Conservation (phyloP, 2,797 vertebrate species). For the Bradypodion ventrale region DNA sequence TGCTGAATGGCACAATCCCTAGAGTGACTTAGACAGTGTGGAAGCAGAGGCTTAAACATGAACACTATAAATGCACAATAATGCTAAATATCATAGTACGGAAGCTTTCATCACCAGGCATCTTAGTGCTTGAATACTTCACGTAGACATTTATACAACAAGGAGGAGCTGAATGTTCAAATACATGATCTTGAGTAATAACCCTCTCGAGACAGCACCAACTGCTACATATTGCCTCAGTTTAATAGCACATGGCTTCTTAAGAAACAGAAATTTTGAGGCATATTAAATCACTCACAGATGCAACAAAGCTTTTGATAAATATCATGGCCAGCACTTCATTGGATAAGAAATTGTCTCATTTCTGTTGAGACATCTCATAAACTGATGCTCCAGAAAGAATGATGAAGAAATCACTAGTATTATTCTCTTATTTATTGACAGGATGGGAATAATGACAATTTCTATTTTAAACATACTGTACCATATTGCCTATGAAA, state of each 20-base stretch:
- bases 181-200: slow-evolving; percentile 70
- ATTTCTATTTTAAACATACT: slow-evolving; percentile 42
- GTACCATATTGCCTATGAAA: neutral
- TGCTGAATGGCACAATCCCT: slow-evolving; percentile 19
- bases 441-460: slow-evolving; percentile 15
- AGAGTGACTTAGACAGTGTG: slow-evolving; percentile 25
- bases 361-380: slow-evolving; percentile 49
- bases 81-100: slow-evolving; percentile 60
- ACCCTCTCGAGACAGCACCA: slow-evolving; percentile 63
- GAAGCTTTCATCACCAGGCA: slow-evolving; percentile 55
- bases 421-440: slow-evolving; percentile 31
- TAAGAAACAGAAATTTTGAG: slow-evolving; percentile 61
- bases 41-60: slow-evolving; percentile 43
- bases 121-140: slow-evolving; percentile 61
- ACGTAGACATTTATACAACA: slow-evolving; percentile 68
- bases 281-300: slow-evolving; percentile 66
- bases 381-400: slow-evolving; percentile 32
- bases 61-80: slow-evolving; percentile 52
- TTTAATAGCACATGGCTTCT: slow-evolving; percentile 63
- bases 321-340: slow-evolving; percentile 43
- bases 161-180: slow-evolving; percentile 64
- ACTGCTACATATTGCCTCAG: slow-evolving; percentile 67
- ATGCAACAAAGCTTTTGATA: slow-evolving; percentile 61
- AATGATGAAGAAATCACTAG: slow-evolving; percentile 36
- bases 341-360: slow-evolving; percentile 47